Percentiles rank a stretch among this genome's conserved stretches.
phyloP scores from a whole-genome alignment of 1,140 invertebrate genomes.

The Watersipora subatra region DNA sequence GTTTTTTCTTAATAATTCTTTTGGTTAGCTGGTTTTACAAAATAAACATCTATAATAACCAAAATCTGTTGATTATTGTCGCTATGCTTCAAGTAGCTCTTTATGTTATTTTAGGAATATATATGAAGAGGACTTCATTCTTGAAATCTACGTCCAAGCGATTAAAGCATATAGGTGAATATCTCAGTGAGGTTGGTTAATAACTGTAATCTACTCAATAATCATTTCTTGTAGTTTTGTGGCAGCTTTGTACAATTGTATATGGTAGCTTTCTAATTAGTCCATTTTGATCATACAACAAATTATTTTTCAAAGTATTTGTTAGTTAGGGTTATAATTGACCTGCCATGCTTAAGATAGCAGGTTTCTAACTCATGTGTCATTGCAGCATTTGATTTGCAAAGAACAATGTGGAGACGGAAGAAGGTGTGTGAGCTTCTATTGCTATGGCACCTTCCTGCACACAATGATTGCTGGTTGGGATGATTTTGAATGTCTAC shows the following conservation, averaged over 20 bases:
- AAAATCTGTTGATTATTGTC: no score
- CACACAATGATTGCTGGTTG: slow-evolving; percentile 38
- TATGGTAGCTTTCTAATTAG: no score
- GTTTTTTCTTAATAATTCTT: no score
- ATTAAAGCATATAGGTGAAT: not conserved
- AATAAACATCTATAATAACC: no score
- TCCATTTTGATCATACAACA: no score
- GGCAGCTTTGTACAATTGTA: no score
- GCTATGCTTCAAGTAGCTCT: no score
- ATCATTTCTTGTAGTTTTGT: not conserved
- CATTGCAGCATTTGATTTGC: not conserved
- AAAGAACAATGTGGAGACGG: not conserved
- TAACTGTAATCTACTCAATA: not conserved
- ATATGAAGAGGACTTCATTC: not conserved
- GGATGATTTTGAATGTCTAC: slow-evolving; percentile 38
- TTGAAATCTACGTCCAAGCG: not conserved
- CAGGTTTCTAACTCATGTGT: no score
- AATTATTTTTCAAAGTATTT: no score
- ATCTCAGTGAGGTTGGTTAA: not conserved
- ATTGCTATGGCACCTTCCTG: slow-evolving; percentile 36
- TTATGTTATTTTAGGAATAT: not conserved
- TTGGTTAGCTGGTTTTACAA: no score
- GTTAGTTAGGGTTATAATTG: no score
- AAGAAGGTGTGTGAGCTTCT: not conserved
- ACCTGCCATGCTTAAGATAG: no score